Conservation (phyloP, 2,797 vertebrate species). For the Taeniopygia guttata region DNA sequence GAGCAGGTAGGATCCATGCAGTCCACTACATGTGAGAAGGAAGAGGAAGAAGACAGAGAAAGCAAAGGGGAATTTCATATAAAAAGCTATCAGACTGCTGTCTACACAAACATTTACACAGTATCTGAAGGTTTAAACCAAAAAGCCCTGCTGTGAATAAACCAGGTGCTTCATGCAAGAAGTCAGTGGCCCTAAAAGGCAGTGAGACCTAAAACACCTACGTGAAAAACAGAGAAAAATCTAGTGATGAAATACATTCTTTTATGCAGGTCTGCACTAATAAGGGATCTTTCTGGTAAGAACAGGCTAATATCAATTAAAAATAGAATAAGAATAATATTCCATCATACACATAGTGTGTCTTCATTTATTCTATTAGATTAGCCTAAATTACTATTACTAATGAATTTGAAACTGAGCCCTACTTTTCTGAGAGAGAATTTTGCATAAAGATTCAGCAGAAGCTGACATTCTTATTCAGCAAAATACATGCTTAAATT, state of each 20-base stretch:
- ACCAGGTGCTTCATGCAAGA: background rate
- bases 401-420: constrained; percentile 32
- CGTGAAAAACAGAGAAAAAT: background rate
- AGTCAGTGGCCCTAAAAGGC: background rate
- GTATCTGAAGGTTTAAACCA: background rate
- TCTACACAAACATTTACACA: background rate
- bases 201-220: background rate
- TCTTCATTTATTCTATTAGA: background rate
- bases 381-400: background rate
- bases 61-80: background rate
- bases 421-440: background rate
- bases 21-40: constrained; percentile 81
- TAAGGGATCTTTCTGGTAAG: background rate
- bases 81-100: background rate
- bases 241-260: background rate
- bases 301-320: constrained; percentile 10
- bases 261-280: background rate
- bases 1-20: constrained; percentile 97
- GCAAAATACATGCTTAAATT: background rate
- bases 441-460: background rate
- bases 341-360: background rate
- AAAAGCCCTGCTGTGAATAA: background rate
- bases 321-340: background rate
- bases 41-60: background rate
- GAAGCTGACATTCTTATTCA: background rate